phyloP scores from a whole-genome alignment of 2,113 vertebrate genomes.

The Elanus axillaris region DNA sequence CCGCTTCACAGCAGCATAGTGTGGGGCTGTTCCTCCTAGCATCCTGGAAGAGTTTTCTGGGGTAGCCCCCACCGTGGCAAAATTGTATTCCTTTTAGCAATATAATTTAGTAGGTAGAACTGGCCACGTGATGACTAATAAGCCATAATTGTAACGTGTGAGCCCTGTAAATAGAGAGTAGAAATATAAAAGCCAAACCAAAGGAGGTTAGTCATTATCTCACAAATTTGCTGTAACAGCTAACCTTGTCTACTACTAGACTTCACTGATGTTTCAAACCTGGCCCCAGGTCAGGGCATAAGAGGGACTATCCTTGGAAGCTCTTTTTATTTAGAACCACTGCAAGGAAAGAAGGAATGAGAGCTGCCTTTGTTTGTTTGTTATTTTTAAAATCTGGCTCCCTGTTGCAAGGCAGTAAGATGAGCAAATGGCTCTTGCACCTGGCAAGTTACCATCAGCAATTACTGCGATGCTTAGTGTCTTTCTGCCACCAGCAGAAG shows the following conservation, averaged over 20 bases:
- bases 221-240: background rate
- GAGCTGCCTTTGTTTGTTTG: background rate
- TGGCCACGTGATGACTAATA: background rate
- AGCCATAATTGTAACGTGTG: background rate
- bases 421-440: conserved; percentile 15
- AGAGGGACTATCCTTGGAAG: background rate
- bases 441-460: conserved; percentile 53
- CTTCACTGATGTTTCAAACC: background rate
- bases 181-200: background rate
- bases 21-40: background rate
- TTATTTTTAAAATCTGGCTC: background rate
- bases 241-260: background rate
- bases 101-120: background rate
- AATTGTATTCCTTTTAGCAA: background rate
- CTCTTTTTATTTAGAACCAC: background rate
- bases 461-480: conserved; percentile 15
- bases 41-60: background rate
- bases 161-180: background rate
- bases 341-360: background rate
- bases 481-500: conserved; percentile 31
- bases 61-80: background rate
- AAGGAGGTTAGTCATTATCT: background rate
- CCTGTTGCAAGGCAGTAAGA: conserved; percentile 15
- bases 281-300: background rate
- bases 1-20: fast-evolving